Conservation (phyloP, 1,140 invertebrate genomes). For the Papilio machaon region DNA sequence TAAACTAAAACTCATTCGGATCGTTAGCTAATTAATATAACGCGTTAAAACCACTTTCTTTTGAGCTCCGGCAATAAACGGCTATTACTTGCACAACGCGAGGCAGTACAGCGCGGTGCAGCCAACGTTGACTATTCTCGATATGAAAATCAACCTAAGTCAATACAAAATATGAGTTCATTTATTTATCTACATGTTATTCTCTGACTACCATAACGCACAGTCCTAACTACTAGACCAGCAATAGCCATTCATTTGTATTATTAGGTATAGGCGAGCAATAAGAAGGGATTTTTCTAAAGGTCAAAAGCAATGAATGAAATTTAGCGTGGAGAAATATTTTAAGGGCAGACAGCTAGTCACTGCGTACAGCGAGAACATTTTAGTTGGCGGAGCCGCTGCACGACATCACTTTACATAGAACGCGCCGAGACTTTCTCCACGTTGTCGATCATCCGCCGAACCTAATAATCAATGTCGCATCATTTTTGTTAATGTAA, state of each 20-base stretch:
- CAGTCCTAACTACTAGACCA: too few relatives aligned
- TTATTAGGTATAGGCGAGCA: background rate
- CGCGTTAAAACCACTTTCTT: constrained; percentile 51
- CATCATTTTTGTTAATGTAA: too few relatives aligned
- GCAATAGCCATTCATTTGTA: too few relatives aligned
- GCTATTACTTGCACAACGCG: background rate
- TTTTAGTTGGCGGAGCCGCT: background rate
- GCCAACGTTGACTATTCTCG: background rate
- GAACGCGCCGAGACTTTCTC: constrained; percentile 26
- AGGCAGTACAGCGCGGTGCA: background rate
- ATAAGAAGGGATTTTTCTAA: too few relatives aligned
- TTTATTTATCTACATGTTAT: background rate
- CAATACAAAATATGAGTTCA: background rate
- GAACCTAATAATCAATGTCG: too few relatives aligned
- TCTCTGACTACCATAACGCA: background rate
- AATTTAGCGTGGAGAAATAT: too few relatives aligned
- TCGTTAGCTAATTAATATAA: constrained; percentile 52
- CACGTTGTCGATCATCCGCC: background rate
- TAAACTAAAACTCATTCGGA: constrained; percentile 52
- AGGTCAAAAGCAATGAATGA: too few relatives aligned
- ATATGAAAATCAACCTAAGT: too few relatives aligned
- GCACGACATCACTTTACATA: background rate
- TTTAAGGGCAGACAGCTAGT: background rate
- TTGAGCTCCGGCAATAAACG: constrained; percentile 36
- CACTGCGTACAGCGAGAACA: background rate